Evolutionary conservation across 1,140 invertebrate genomes (phyloP), one percentile per base, ranked within the genome.

Genomic region (Potamilus streckersoni): DNA sequence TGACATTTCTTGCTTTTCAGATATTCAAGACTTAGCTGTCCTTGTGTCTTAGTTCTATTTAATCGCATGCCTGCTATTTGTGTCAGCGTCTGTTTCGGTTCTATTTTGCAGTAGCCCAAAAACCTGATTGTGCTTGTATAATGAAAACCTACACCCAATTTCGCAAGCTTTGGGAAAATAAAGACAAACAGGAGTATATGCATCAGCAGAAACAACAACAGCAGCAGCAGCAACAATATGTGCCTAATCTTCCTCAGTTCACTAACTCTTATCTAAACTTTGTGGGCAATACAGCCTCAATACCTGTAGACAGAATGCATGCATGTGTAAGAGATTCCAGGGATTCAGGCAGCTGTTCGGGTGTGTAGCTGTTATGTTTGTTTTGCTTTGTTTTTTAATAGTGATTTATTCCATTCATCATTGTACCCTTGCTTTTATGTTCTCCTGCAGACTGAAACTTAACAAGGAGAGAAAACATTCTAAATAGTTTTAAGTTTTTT

Each of bases 91-190:
- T 27, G 60, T 76, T 79, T 69, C 71, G 64, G 61, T 62, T 79
- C 75, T 79, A 56, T 79, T 79, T 87, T 88, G 73, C 84, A 89
- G 87, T 86, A 64, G 80, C 82, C 68, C 84, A 74, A 74, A 88
- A 89, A 84, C 72, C 72, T 77, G 88, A 88, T 72, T 89, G 88
- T 84, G 84, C 88, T 78, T 89, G 88, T 82, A 85, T 89, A 81
- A 79, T 86, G 68, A 89, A 81, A 76, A 89, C 88, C 31, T 88
- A 88, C 84, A 89, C 87, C 84, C 87, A 90, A 76, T 84, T 90
- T 69, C 85, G 85, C 73, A 85, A 86, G 68, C 85, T 90, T 70
- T 90, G 89, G 89, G 87, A 88, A 74, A 88, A 89, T 81, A 88
- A 89, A 77, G 86, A 90, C 68, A 89, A 90, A 76, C 83, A 85